These are phyloP conservation scores for Nestor notabilis DNA, from an alignment of 2,113 vertebrate genomes.

Conservation along the genomic window DNA sequence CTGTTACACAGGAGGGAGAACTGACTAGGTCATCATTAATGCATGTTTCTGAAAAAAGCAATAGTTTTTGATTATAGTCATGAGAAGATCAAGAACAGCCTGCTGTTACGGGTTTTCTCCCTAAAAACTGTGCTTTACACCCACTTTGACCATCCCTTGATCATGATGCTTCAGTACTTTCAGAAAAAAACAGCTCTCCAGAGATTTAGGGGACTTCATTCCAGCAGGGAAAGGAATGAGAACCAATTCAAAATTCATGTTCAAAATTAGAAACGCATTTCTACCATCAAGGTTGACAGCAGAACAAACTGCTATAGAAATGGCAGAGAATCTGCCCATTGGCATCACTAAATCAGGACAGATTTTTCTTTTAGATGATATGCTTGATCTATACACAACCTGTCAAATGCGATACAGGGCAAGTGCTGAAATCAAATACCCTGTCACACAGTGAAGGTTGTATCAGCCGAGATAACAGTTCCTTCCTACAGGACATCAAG, in stretches of 20 bases:
- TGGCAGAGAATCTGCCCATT: rapidly evolving
- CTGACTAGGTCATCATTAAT: rapidly evolving
- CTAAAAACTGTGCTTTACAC: neutral
- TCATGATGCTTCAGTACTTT: rapidly evolving
- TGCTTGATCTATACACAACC: neutral
- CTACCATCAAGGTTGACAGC: neutral
- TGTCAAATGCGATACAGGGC: neutral
- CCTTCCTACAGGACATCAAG: neutral
- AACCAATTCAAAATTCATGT: neutral
- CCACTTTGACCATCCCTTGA: rapidly evolving
- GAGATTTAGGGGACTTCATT: neutral
- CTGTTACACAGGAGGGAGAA: neutral
- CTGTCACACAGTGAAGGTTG: neutral
- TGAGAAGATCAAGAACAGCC: neutral
- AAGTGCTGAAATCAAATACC: neutral
- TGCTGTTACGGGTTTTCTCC: neutral
- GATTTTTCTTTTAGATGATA: neutral
- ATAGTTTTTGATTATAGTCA: neutral
- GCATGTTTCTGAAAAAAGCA: rapidly evolving
- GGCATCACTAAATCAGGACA: neutral
- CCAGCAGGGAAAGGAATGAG: neutral
- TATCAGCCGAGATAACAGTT: neutral
- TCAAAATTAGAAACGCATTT: neutral
- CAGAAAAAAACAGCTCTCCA: neutral
- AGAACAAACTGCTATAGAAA: neutral